phyloP scores from a whole-genome alignment of 2,797 vertebrate genomes.

The Arctocebus calabarensis region DNA sequence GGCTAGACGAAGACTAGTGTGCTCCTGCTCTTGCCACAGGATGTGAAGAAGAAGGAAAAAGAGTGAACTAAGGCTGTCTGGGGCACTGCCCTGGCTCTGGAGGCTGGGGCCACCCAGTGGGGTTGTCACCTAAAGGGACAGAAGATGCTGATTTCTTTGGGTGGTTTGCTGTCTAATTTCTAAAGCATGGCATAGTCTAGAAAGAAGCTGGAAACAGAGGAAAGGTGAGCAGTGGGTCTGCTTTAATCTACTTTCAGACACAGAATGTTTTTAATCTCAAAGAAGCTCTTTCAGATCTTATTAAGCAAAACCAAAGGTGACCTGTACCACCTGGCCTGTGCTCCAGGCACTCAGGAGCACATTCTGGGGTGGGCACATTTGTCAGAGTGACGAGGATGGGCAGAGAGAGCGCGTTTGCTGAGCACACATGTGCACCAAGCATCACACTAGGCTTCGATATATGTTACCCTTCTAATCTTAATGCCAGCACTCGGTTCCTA shows the following conservation, averaged over 20 bases:
- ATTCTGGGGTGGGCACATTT: background rate
- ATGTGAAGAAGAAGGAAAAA: background rate
- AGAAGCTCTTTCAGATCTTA: background rate
- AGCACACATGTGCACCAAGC: background rate
- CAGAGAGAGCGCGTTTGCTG: background rate
- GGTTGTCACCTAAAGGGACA: background rate
- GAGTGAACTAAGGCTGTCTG: background rate
- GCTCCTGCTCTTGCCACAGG: background rate
- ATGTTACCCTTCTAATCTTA: conserved; percentile 16
- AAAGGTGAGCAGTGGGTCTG: background rate
- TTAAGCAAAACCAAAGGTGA: background rate
- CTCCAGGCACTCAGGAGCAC: background rate
- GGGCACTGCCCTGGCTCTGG: background rate
- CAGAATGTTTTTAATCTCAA: background rate
- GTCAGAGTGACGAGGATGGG: background rate
- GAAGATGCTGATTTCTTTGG: background rate
- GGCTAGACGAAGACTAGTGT: background rate
- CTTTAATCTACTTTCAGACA: background rate
- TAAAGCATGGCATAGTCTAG: background rate
- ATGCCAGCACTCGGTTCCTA: background rate
- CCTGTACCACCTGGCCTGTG: background rate
- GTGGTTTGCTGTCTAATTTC: background rate
- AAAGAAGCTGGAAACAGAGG: background rate
- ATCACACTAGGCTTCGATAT: background rate
- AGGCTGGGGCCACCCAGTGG: background rate